Base-by-base conservation (phyloP, 2,888 invertebrate genomes). In the Apoda limacodes region DNA sequence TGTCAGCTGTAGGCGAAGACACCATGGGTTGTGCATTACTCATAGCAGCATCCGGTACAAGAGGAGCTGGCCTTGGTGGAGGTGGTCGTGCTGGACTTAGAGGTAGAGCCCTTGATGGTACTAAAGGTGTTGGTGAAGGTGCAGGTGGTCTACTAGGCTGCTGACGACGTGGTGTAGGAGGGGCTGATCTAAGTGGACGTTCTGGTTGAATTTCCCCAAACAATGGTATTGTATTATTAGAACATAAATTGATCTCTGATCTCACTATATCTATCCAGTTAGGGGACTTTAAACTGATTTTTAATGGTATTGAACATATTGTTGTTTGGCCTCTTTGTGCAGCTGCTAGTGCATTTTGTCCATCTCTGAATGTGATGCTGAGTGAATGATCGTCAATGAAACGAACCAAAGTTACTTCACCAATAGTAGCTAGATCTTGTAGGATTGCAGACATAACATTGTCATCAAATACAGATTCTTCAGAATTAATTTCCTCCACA, bases 361-460 rank as follows among this genome's bases (percentile, higher is more conserved):
- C 95, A 54, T 93, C 92, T 46, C 92, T 85, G 61, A 97, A 96
- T 5, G 96, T 95, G 13, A 98, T 87, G 88, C 94, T 93, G 80
- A 98, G 88, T 9, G 92, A 89, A 32, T 68, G 63, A 22, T 82
- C 91, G 13, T 89, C 93, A 9, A 95, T 90, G 68, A 96, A 96
- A 40, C 96, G 86, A 3, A 96, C 93, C 25, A 97, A 82, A 26
- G 95, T 92, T 0, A 95, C 92, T 66, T 94, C 93, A 4, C 96
- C 96, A 50, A 92, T 88, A 45, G 90, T 89, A 1, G 90, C 86
- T 32, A 96, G 82, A 53, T 92, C 89, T 55, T 92, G 89, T 32
- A 96, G 80, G 13, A 95, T 72, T 3, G 87, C 86, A 34, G 88
- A 86, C 82, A 94, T 90, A 20, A 93, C 85, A 50, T 86, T 86